Evolutionary conservation across 1,140 invertebrate genomes (phyloP).

Genomic region (Drosophila cardini): DNA sequence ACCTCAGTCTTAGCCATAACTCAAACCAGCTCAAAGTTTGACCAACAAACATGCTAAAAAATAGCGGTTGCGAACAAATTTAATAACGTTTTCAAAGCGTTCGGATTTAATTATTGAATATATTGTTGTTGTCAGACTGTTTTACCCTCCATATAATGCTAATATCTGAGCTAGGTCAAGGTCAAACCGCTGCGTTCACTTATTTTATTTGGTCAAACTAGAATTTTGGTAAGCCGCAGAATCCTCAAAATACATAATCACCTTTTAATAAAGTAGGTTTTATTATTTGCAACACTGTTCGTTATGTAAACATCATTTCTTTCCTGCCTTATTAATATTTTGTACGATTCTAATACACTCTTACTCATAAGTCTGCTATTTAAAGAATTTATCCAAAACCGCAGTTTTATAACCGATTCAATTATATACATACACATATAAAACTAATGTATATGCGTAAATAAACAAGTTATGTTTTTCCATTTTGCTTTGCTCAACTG

Average conservation of each 20-base stretch:
- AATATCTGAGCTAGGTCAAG: conserved; percentile 34
- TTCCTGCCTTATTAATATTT: no score
- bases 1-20: conserved; percentile 37
- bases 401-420: no score
- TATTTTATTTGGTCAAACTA: neutral
- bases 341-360: no score
- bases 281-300: no score
- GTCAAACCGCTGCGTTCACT: neutral
- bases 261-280: no score
- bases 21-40: conserved; percentile 20
- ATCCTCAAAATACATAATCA: no score
- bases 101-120: conserved; percentile 9
- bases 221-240: neutral
- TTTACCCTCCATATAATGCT: neutral
- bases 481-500: conserved; percentile 23
- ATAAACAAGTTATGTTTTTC: conserved; percentile 14
- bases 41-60: conserved; percentile 21
- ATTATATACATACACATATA: no score
- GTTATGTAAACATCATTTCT: no score
- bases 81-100: conserved; percentile 11
- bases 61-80: conserved; percentile 11
- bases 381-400: no score
- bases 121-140: conserved; percentile 14
- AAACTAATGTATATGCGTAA: neutral
- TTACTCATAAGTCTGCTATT: no score